phyloP scores from a whole-genome alignment of 1,140 invertebrate species.

The Magallana angulata region DNA sequence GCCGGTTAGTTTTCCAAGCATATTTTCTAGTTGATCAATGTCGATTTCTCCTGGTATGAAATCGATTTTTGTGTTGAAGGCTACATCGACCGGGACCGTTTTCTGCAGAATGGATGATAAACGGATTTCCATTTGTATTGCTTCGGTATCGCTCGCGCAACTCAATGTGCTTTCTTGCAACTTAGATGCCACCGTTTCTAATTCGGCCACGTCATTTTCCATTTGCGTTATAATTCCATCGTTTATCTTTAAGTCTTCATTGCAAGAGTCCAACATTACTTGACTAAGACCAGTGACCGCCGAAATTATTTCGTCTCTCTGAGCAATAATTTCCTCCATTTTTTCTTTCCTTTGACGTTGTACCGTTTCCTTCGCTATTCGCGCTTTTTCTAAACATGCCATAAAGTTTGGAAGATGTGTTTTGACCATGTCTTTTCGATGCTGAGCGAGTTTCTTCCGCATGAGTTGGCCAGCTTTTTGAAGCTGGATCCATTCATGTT shows the following conservation, averaged over 20 bases:
- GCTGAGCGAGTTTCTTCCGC: background rate
- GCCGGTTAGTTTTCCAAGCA: background rate
- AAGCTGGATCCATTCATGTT: conserved; percentile 8
- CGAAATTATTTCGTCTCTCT: background rate
- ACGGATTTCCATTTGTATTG: conserved; percentile 2
- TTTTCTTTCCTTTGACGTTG: background rate
- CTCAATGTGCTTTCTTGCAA: background rate
- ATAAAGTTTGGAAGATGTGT: background rate
- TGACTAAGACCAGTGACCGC: background rate
- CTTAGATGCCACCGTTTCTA: background rate
- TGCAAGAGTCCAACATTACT: background rate
- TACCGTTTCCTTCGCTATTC: conserved; percentile 1
- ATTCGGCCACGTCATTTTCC: background rate
- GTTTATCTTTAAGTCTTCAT: background rate
- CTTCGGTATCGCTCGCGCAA: background rate
- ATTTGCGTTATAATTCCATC: background rate
- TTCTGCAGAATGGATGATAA: background rate
- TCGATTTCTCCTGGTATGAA: conserved; percentile 12
- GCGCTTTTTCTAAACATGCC: background rate
- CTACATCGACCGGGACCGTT: background rate
- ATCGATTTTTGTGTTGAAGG: background rate
- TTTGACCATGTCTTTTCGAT: background rate
- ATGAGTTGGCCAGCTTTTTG: background rate
- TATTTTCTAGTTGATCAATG: background rate
- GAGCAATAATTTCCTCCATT: conserved; percentile 16